Base-by-base conservation (phyloP, 2,888 invertebrate genomes). In the Drosophila fulvimacula region DNA sequence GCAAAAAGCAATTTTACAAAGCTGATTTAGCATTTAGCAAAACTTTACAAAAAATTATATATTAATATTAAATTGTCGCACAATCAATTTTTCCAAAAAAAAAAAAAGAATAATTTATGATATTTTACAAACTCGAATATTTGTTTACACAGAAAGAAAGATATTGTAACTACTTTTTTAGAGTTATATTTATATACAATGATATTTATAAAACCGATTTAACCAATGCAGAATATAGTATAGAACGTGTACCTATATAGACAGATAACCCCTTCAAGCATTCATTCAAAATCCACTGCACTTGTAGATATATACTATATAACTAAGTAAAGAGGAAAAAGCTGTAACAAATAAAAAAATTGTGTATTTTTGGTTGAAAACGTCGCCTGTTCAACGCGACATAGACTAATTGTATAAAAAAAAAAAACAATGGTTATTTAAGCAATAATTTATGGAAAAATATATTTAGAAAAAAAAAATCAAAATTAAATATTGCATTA, bases 371-470 rank as follows among this genome's bases (percentile, higher is more conserved):
- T 56, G 56, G 52, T 70, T 73, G 57, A 53, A 77, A 68, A 55
- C 68, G 65, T 64, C 60, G 61, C 59, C 41, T 44, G 27, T 69
- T 77, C 19, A 62, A 39, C 48, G 73, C 76, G 71, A 24, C 46
- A 46, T 83, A 83, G 87, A 73, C 80, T 83, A 83, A 83, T 83
- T 83, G 82, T 83, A 80, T 78, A 83, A 84, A 87, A 65, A 69
- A 65, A 69, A 30, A 9, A 30, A 79, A 44, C 11, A 34, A 68
- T 63, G 13, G 19, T 10, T 84, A 87, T 72, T 76, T 83, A 83
- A 87, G 87, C 61, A 82, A 82, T 84, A 80, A 83, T 79, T 83
- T 83, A 83, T 87, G 75, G 55, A 77, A 86, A 84, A 64, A 79
- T 70, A 79, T 67, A 70, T 74, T 51, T 55, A 59, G 72, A 72